Evolutionary conservation across 2,113 vertebrate genomes (phyloP), one percentile per base, ranked within the genome.

Genomic region (Brachypodius melanocephalos): DNA sequence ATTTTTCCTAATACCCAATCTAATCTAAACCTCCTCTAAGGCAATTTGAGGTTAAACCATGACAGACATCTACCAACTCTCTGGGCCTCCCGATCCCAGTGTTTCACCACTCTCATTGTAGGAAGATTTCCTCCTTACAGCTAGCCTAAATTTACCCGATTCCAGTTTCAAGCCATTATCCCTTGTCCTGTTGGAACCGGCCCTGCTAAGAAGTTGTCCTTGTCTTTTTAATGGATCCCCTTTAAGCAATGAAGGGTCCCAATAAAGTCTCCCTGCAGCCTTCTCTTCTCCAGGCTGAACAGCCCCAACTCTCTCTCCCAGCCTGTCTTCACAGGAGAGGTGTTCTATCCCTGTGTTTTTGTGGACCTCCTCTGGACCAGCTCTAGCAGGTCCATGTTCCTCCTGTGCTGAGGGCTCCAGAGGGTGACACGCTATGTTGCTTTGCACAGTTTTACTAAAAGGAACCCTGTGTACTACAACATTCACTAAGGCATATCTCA

Each of bases 391-490:
- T 46, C 66, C 25, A 28, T 4, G 8, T 12, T 45, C 22, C 17
- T 67, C 25, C 40, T 42, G 6, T 32, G 45, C 25, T 0, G 0
- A 61, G 46, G 52, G 31, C 34, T 36, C 34, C 34, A 20, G 40
- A 54, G 34, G 3, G 4, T 21, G 26, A 80, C 8, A 29, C 12
- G 20, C 18, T 4, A 48, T 2, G 1, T 3, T 25, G 52, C 45
- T 48, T 40, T 14, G 45, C 31, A 36, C 34, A 20, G 16, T 52
- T 88, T 83, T 52, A 81, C 4, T 48, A 40, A 59, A n/a, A 74
- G 77, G 32, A 67, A 57, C 6, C 6, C 52, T 0, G 0, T 9
- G 8, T 10, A 71, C 17, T 81, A 43, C 45, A 55, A 38, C 21
- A 69, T 42, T 83, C 12, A 85, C 34, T 46, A 45, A 10, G 34